Base-by-base conservation (phyloP, 2,113 vertebrate species). In the Ctenomys sociabilis region DNA sequence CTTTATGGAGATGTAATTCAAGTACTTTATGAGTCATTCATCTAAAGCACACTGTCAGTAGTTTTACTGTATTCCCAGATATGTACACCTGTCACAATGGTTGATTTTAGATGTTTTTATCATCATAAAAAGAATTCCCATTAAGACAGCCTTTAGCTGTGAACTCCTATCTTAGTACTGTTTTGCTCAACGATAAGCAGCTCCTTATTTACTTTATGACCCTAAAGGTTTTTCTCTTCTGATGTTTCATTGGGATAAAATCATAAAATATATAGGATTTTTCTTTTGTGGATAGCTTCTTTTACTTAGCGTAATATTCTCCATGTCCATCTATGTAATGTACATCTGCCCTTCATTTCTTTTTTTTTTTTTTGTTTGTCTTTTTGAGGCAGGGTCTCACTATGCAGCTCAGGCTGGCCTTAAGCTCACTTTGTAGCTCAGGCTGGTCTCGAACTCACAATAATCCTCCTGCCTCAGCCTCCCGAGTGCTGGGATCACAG, bases 1-100 rank as follows among this genome's bases (percentile, higher is more conserved):
- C 45, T 66, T 85, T 43, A 84, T 26, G 30, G 37, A 90, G 85
- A 85, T 40, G 40, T 37, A 70, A 81, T 88, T 85, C 59, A 90
- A 12, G 57, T 9, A 32, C 37, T 24, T 85, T 90, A 12, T 0
- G 66, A 30, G 52, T 66, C 66, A 61, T 30, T 63, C 91, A 89
- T 32, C 45, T 64, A 57, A 83, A 83, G 1, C 7, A 11, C 40
- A 61, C 7, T 5, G 5, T 40, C 30, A 52, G 22, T 70, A 17
- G 57, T 28, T 52, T 91, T 49, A 73, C 45, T 13, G 24, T 40
- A 63, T 22, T 78, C 49, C 43, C 64, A 80, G 78, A 54, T n/a
- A 70, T 2, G 26, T 1, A 14, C 45, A 68, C 21, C 26, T 2
- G 19, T 78, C 26, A 37, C 7, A 0, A 40, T 4, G 1, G 26